A percentile compares a stretch with the other conserved stretches of the same genome.
Evolutionary conservation across 2,113 vertebrate genomes (phyloP).

Genomic region (Oryzias javanicus): DNA sequence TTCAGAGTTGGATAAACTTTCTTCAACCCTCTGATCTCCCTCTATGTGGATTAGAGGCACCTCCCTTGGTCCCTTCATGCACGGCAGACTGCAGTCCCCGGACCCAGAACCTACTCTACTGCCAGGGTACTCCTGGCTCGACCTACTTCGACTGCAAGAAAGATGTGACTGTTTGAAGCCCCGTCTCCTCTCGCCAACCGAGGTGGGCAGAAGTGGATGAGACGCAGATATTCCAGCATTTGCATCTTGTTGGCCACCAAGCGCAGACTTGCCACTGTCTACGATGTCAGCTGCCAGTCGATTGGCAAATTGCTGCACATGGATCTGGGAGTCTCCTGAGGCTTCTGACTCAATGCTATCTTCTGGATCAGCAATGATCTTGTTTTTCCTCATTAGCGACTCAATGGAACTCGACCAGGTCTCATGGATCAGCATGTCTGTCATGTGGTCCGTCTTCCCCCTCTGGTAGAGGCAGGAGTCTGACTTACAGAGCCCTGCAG

Average conservation of each 20-base stretch:
- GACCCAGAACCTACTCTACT: constrained; percentile 24
- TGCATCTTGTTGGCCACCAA: constrained; percentile 76
- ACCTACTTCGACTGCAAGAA: constrained; percentile 45
- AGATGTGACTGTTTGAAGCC: constrained; percentile 63
- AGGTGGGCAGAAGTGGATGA: constrained; percentile 59
- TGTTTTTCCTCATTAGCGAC: constrained; percentile 96
- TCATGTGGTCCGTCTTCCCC: constrained; percentile 87
- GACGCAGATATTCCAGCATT: constrained; percentile 44
- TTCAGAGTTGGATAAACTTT: constrained; percentile 38
- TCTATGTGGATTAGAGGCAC: constrained; percentile 97
- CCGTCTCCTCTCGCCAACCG: constrained; percentile 67
- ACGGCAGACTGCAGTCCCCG: constrained; percentile 24
- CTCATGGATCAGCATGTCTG: constrained; percentile 92
- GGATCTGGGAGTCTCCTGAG: constrained; percentile 72
- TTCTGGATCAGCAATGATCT: constrained; percentile 85
- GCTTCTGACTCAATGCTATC: constrained; percentile 74
- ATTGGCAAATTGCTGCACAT: constrained; percentile 79
- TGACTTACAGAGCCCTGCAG: constrained; percentile 88
- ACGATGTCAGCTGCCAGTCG: constrained; percentile 81
- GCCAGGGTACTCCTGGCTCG: constrained; percentile 59
- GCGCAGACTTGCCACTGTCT: constrained; percentile 78
- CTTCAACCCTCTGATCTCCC: constrained; percentile 85
- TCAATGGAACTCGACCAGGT: constrained; percentile 95
- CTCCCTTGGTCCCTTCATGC: constrained; percentile 75
- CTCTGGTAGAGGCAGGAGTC: constrained; percentile 92